These are phyloP conservation scores for Cichlasoma orientale DNA, from an alignment of 2,797 vertebrate species.

Conservation along the genomic window DNA sequence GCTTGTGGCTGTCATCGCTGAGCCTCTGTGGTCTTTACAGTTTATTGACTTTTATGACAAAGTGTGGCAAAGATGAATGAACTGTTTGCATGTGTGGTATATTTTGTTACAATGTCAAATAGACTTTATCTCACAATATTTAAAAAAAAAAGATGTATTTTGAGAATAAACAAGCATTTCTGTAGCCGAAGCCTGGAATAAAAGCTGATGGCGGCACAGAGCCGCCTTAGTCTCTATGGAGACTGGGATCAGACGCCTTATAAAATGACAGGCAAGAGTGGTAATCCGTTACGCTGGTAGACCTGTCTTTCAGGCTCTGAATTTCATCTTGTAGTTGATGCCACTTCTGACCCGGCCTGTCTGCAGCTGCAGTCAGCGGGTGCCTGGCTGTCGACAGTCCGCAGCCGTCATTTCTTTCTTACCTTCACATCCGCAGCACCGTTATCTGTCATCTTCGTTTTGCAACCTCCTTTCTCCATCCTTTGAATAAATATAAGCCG, in stretches of 20 bases:
- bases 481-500: neutral
- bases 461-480: neutral
- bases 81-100: neutral
- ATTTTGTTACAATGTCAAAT: constrained; percentile 6
- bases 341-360: constrained; percentile 33
- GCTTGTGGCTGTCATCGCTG: neutral
- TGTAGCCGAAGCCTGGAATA: neutral
- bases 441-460: neutral
- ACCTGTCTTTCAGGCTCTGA: constrained; percentile 41
- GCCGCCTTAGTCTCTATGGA: constrained; percentile 41
- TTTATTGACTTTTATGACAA: constrained; percentile 8
- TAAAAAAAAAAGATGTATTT: neutral
- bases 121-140: neutral
- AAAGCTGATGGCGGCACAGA: constrained; percentile 33
- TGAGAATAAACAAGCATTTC: neutral
- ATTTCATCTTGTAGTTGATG: constrained; percentile 42
- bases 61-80: constrained; percentile 7
- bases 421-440: constrained; percentile 5
- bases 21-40: neutral
- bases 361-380: constrained; percentile 14
- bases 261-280: constrained; percentile 43
- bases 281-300: constrained; percentile 33
- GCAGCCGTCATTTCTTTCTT: constrained; percentile 17
- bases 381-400: neutral
- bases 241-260: constrained; percentile 26